These are phyloP conservation scores for Ibycter americanus DNA, from an alignment of 2,797 vertebrate genomes.

Conservation along the genomic window DNA sequence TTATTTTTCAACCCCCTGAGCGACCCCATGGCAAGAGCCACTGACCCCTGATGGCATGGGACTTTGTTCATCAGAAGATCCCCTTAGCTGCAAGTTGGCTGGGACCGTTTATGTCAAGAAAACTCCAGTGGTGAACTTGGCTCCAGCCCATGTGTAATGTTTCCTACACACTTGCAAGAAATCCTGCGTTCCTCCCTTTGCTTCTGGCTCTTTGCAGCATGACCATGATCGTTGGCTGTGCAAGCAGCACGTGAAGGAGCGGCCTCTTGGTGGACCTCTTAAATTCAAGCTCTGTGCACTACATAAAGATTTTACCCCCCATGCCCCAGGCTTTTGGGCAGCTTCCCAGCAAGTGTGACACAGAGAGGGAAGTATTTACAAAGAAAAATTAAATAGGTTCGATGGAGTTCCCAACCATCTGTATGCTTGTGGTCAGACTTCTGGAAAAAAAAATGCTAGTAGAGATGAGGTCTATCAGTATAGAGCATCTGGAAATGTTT, in stretches of 20 bases:
- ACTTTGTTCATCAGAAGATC: background rate
- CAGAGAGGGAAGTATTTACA: background rate
- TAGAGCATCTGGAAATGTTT: conserved; percentile 45
- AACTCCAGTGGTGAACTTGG: background rate
- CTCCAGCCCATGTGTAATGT: background rate
- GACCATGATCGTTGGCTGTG: accelerated
- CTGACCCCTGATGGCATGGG: accelerated
- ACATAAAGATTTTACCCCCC: background rate
- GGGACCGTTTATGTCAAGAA: background rate
- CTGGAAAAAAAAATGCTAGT: background rate
- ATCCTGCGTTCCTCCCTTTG: background rate
- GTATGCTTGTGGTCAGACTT: conserved; percentile 22
- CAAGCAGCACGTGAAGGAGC: background rate
- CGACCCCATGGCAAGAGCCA: background rate
- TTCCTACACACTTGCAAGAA: background rate
- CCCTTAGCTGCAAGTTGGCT: background rate
- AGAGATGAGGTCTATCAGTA: conserved; percentile 16
- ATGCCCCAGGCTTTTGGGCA: background rate
- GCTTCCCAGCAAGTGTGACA: background rate
- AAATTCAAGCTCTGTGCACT: background rate
- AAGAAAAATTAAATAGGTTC: background rate
- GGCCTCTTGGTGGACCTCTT: background rate
- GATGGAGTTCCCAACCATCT: background rate
- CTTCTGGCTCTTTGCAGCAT: background rate
- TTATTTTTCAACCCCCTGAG: background rate